Base-by-base conservation (phyloP, 2,113 vertebrate genomes). In the Zapornia atra region DNA sequence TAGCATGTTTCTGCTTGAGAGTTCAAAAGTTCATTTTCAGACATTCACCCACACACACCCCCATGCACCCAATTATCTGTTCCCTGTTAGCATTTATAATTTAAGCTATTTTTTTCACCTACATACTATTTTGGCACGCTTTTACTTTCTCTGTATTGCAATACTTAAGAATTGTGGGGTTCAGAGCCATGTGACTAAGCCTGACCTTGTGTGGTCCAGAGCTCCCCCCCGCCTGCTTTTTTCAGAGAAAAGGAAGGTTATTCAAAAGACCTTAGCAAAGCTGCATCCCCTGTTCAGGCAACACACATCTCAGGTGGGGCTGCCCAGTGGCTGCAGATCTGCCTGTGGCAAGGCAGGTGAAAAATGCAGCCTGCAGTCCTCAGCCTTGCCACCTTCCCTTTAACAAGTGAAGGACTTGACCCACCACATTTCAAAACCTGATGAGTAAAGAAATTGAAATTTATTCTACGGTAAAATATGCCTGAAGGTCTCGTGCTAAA, bases 21-120 rank as follows among this genome's bases (percentile, higher is more conserved):
- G 71, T 76, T 92, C 85, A 90, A 40, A 90, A 88, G 70, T 85
- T 94, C 73, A 18, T 5, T 57, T 91, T 92, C 64, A 93, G 71
- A 70, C 18, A 28, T 68, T 75, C 70, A 75, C 25, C 17, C 38
- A 2, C 65, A 14, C 15, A 13, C 17, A 16, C 40, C 6, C 8
- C 8, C 26, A 44, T 38, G 4, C 38, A 61, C 12, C 6, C 36
- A 87, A 48, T 79, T 68, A 69, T 42, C 31, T 59, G 9, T 38
- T 64, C 21, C 42, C 57, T 95, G 18, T 44, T 80, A 60, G 12
- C 12, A 85, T 71, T 76, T 34, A 79, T 46, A 82, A 75, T 46
- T 36, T 68, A 59, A 91, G 24, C 4, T 24, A 0, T 4, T 44
- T 33, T 53, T 84, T 94, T 79, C 18, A 60, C 25, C 46, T 72